A percentile compares a stretch with the other conserved stretches of the same genome.
phyloP scores from a whole-genome alignment of 2,797 vertebrate genomes.

The Leptodactylus fallax region DNA sequence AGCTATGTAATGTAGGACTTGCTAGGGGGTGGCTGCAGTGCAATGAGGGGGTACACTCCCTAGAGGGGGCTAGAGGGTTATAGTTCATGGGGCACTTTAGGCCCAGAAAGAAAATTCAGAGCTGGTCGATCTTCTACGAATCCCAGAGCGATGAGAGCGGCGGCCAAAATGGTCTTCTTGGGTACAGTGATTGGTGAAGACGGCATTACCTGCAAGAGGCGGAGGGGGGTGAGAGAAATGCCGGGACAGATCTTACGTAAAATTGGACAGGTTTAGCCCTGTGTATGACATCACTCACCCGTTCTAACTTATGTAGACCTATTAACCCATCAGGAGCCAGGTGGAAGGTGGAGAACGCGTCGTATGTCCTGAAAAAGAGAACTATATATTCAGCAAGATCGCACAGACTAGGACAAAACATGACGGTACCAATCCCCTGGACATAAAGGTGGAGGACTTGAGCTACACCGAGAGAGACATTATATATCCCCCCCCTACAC shows the following conservation, averaged over 20 bases:
- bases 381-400: neutral
- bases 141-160: constrained; percentile 82
- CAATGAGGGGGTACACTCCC: neutral
- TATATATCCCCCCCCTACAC: too few species aligned
- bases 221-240: too few species aligned
- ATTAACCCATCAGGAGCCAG: constrained; percentile 86
- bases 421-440: neutral
- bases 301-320: constrained; percentile 87
- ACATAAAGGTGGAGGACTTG: too few species aligned
- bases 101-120: constrained; percentile 67
- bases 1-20: neutral
- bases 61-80: neutral
- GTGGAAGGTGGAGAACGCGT: constrained; percentile 93
- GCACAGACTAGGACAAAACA: neutral
- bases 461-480: too few species aligned
- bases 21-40: constrained; percentile 24
- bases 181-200: constrained; percentile 79
- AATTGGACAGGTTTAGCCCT: neutral
- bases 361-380: constrained; percentile 78
- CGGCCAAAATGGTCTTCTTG: constrained; percentile 80
- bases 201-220: constrained; percentile 82
- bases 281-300: constrained; percentile 75
- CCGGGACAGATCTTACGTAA: too few species aligned
- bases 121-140: constrained; percentile 82
- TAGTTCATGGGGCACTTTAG: constrained; percentile 40